Conservation (phyloP, 92 coral and sea anemone genomes). For the Ricordea florida region DNA sequence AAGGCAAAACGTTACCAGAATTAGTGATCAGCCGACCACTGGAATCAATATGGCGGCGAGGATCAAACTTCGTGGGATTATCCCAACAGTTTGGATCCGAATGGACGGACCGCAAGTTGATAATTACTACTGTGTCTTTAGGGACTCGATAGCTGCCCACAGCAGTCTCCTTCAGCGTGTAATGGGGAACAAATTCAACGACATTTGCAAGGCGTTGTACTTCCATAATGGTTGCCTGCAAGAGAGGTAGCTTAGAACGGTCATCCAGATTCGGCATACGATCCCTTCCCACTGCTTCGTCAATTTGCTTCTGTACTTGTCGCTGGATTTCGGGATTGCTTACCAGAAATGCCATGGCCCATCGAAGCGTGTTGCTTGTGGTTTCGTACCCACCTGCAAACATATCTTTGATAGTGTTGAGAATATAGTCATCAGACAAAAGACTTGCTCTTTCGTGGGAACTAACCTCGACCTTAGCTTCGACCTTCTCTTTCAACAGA, state of each 20-base stretch:
- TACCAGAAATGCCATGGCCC: slow-evolving; percentile 66
- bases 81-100: slow-evolving; percentile 38
- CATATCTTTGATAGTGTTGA: slow-evolving; percentile 38
- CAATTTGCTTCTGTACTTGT: slow-evolving; percentile 38
- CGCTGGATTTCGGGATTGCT: slow-evolving; percentile 44
- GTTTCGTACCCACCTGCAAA: slow-evolving; percentile 69
- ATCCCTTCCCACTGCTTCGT: slow-evolving; percentile 34
- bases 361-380: slow-evolving; percentile 56
- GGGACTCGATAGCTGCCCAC: slow-evolving; percentile 28
- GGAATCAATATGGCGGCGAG: slow-evolving; percentile 38
- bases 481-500: slow-evolving; percentile 2
- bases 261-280: slow-evolving; percentile 34
- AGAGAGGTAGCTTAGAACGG: slow-evolving; percentile 9
- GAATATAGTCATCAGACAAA: slow-evolving; percentile 31
- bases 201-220: slow-evolving; percentile 29
- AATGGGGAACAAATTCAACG: slow-evolving; percentile 27
- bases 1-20: slow-evolving; percentile 67
- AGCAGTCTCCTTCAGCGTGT: slow-evolving; percentile 31
- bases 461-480: slow-evolving; percentile 12
- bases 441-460: not conserved
- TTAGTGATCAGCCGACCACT: slow-evolving; percentile 35
- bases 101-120: slow-evolving; percentile 9
- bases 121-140: slow-evolving; percentile 20
- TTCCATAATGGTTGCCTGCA: slow-evolving; percentile 35
- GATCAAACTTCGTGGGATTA: slow-evolving; percentile 15